Conservation (phyloP, 1,140 invertebrate species). For the Paralvinella palmiformis region DNA sequence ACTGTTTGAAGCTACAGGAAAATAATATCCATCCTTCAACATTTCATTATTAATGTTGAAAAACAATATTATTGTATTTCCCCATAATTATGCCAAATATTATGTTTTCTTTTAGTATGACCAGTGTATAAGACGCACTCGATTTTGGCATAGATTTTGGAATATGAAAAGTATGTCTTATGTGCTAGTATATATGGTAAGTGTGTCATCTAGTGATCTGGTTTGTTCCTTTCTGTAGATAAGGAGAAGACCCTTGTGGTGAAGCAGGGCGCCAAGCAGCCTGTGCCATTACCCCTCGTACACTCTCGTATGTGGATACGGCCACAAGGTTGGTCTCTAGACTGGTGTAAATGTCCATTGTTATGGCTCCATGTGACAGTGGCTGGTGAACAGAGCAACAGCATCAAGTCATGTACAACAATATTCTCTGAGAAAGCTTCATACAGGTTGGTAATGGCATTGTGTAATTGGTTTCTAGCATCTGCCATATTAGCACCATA, state of each 20-base stretch:
- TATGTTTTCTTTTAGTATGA: too few relatives aligned
- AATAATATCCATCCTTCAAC: not conserved
- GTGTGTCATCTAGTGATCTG: too few relatives aligned
- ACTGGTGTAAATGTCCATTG: conserved; percentile 60
- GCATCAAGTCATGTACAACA: conserved; percentile 48
- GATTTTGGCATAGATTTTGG: too few relatives aligned
- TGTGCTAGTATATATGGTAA: not conserved
- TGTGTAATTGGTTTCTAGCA: not conserved
- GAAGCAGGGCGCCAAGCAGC: conserved; percentile 43
- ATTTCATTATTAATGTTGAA: conserved; percentile 29
- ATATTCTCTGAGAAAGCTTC: conserved; percentile 34
- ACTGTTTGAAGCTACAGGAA: not conserved
- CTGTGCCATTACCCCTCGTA: conserved; percentile 62
- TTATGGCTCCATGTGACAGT: conserved; percentile 62
- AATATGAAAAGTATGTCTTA: too few relatives aligned
- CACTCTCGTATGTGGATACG: conserved; percentile 59
- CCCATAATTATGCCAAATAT: too few relatives aligned
- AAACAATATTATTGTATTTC: too few relatives aligned
- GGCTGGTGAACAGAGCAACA: conserved; percentile 56
- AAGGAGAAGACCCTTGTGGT: conserved; percentile 30
- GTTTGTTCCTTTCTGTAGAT: conserved; percentile 38
- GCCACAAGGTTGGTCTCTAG: conserved; percentile 55
- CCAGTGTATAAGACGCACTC: too few relatives aligned
- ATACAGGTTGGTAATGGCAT: not conserved
- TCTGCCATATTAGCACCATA: too few relatives aligned